phyloP scores from a whole-genome alignment of 2,888 invertebrate species.

The Eupithecia dodoneata region DNA sequence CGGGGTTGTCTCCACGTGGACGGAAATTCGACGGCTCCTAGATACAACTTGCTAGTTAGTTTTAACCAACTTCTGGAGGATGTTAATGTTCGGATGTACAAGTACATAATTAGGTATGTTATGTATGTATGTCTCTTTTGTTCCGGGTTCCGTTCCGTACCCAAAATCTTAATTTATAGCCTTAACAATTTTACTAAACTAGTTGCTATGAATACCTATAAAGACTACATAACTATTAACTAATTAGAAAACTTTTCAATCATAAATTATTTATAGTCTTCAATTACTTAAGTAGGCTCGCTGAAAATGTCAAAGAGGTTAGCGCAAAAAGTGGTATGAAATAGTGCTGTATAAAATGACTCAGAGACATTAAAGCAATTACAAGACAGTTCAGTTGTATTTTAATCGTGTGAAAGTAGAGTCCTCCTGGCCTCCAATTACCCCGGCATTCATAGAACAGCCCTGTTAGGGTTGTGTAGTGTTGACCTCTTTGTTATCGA shows the following conservation, averaged over 20 bases:
- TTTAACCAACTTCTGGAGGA: no score
- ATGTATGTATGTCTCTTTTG: no score
- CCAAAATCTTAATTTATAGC: no score
- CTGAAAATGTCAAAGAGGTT: slow-evolving; percentile 56
- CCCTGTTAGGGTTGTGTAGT: slow-evolving; percentile 54
- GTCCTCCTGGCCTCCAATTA: slow-evolving; percentile 65
- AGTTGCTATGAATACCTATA: no score
- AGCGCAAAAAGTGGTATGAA: slow-evolving; percentile 49
- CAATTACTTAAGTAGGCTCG: slow-evolving; percentile 44
- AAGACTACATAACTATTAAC: no score
- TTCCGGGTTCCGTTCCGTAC: no score
- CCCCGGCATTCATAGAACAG: slow-evolving; percentile 71
- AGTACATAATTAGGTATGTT: no score
- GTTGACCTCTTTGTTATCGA: slow-evolving; percentile 44
- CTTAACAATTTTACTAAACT: no score
- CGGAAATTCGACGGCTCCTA: slow-evolving; percentile 65
- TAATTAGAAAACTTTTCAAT: not conserved
- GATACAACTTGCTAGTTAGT: slow-evolving; percentile 31
- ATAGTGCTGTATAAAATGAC: slow-evolving; percentile 44
- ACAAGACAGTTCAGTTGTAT: slow-evolving; percentile 59
- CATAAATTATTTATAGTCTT: slow-evolving; percentile 42
- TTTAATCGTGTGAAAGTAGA: slow-evolving; percentile 73
- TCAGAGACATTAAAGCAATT: slow-evolving; percentile 50
- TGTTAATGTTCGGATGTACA: no score
- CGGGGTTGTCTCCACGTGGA: slow-evolving; percentile 70